These are phyloP conservation scores for Ceramica pisi DNA, from an alignment of 2,888 invertebrate species.

Conservation along the genomic window DNA sequence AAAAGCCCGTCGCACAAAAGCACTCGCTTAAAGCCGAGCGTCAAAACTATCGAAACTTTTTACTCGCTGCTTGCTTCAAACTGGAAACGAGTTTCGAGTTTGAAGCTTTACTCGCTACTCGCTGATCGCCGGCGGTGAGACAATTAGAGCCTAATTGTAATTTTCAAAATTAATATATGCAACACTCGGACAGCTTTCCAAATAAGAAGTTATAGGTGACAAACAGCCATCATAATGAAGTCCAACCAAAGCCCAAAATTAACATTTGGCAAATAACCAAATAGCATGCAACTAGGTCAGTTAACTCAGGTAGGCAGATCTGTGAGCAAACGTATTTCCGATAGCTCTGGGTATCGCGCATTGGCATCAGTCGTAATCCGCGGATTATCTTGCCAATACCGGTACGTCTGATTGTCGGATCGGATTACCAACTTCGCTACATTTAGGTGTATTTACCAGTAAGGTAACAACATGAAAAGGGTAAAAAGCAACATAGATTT, in stretches of 20 bases:
- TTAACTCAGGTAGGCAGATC: neutral
- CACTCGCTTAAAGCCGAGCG: no score
- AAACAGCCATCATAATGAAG: neutral
- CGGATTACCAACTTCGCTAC: neutral
- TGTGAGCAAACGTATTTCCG: conserved; percentile 12
- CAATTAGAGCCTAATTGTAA: no score
- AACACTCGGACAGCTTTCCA: no score
- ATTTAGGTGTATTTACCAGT: neutral
- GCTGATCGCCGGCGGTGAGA: no score
- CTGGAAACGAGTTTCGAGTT: no score
- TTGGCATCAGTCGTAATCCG: conserved; percentile 41
- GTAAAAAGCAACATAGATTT: neutral
- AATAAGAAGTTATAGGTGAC: neutral
- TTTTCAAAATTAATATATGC: no score
- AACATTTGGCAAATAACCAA: conserved; percentile 41
- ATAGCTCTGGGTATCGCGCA: conserved; percentile 24
- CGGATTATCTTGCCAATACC: conserved; percentile 7
- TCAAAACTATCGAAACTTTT: no score
- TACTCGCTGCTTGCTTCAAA: no score
- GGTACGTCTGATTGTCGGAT: neutral
- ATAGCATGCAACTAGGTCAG: conserved; percentile 16
- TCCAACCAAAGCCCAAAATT: neutral
- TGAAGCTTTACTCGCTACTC: no score
- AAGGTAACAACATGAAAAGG: no score
- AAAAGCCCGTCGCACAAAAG: no score